phyloP scores from a whole-genome alignment of 1,140 invertebrate genomes.

The Ostrea denselamellosa region DNA sequence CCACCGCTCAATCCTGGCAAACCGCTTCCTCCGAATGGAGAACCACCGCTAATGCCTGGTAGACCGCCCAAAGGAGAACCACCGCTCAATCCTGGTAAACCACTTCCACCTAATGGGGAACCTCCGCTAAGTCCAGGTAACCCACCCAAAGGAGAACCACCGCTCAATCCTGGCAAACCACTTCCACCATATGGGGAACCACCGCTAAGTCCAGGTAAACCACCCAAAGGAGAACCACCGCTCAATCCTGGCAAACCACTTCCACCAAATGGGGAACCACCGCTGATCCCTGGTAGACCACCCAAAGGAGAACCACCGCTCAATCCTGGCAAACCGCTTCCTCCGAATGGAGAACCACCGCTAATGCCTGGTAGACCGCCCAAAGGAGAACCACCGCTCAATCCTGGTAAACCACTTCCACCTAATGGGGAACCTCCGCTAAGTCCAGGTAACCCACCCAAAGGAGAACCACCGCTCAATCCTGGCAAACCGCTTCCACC shows the following conservation, averaged over 20 bases:
- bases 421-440: too few species aligned
- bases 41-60: background rate
- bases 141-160: background rate
- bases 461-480: background rate
- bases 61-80: background rate
- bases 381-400: background rate
- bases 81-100: background rate
- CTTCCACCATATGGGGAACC: background rate
- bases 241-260: background rate
- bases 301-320: background rate
- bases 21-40: too few species aligned
- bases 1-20: too few species aligned
- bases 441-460: too few species aligned
- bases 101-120: background rate
- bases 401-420: background rate
- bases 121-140: too few species aligned
- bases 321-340: too few species aligned
- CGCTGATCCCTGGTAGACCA: background rate
- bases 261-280: background rate
- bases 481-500: background rate
- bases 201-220: background rate
- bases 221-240: background rate
- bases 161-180: background rate
- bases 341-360: background rate
- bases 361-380: background rate